Evolutionary conservation across 2,797 vertebrate genomes (phyloP), one percentile per base, ranked within the genome.

Genomic region (Sebastiscus tertius): DNA sequence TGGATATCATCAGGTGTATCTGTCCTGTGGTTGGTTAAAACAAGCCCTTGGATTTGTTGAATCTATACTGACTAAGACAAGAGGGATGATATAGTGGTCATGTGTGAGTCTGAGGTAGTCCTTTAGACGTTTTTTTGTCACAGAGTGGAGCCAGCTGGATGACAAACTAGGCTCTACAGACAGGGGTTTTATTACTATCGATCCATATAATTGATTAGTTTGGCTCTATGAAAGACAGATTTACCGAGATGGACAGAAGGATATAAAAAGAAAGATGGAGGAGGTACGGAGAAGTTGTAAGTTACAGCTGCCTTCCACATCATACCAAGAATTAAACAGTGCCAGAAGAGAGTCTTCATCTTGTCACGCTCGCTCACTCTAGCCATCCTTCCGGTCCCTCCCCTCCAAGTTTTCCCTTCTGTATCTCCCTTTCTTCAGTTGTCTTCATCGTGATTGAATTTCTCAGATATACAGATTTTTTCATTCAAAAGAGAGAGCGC

Each of bases 121-220:
- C 52, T 73, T 78, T 61, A 42, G 39, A 29, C 29, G 4, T 29
- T 29, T 29, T 29, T 16, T n/a, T 62, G 26, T 75, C 13, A 42
- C 49, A 46, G 20, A 62, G 26, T 31, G 70, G 34, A 73, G 80
- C n/a, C 65, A 58, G 24, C 2, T 73, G 56, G 66, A 62, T 78
- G 76, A 72, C 34, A 65, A 24, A 60, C 26, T 46, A 12, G n/a
- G 24, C 39, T 72, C 49, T 42, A 74, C 22, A 59, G 60, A 77
- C 26, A 24, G 16, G 22, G 55, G 9, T 76, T 72, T 49, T 67
- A 61, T 56, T 29, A 63, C 49, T 69, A 52, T 88, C 36, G 77
- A 89, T 81, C 81, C 58, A 55, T 74, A 20, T n/a, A 56, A 80
- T 64, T 75, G 71, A 83, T 77, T 83, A 16, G 20, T 55, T 78